Base-by-base conservation (phyloP, 2,888 invertebrate species). In the Drosophila borborema region DNA sequence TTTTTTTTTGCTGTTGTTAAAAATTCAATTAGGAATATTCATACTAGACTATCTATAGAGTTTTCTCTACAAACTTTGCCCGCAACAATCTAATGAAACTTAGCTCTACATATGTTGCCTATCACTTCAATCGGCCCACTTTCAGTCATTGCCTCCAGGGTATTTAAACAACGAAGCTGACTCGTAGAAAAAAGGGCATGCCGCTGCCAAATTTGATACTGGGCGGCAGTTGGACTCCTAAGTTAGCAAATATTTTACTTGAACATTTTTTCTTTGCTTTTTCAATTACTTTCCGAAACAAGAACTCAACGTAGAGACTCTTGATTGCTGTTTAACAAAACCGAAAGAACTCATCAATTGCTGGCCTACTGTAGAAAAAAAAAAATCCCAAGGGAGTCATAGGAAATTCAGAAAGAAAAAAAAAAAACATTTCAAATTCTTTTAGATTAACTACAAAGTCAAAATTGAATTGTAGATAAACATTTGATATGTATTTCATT, bases 161-260 rank as follows among this genome's bases (percentile, higher is more conserved):
- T 58, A 58, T 45, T 49, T 7, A 28, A 40, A 40, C 40, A 60
- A 49, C 16, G 60, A 9, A 49, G 48, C 28, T 38, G 8, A 10
- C 14, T 48, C 9, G n/a, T n/a, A 46, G 45, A 45, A 14, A 18
- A 61, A 58, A 75, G 43, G 73, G 48, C 75, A 59, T 64, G 49
- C 36, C 34, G 36, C 60, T 67, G 58, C 61, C 51, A 66, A 66
- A 72, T 62, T 72, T 77, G 48, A 51, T 68, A 64, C 66, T 66
- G 69, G 56, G 10, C 63, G 48, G 9, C 60, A 38, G 9, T 16
- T 58, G 64, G 54, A 3, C 3, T 64, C 46, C 41, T 43, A 59
- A 49, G 64, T 28, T 59, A n/a, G 76, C 64, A 75, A 80, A 80
- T 73, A 73, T 74, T 72, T 38, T 36, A 64, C 45, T 56, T 48